Evolutionary conservation across 2,797 vertebrate species (phyloP).

Genomic region (Molossus molossus): DNA sequence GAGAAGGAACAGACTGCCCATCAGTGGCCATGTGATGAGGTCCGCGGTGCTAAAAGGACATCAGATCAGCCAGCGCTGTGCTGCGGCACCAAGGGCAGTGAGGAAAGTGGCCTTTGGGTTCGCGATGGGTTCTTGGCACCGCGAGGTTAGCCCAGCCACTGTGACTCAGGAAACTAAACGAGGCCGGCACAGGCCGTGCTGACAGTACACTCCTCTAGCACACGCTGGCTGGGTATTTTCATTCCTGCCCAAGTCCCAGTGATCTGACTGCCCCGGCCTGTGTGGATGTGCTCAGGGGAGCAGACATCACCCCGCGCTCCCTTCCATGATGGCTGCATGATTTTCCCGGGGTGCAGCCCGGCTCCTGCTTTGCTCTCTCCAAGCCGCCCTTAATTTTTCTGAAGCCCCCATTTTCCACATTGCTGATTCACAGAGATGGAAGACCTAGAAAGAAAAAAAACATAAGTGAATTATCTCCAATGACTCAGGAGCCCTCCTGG

Average conservation of each 20-base stretch:
- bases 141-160: not conserved
- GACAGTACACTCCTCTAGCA: slow-evolving; percentile 54
- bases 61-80: not conserved
- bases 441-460: not conserved
- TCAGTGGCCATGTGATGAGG: not conserved
- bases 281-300: not conserved
- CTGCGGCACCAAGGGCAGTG: not conserved
- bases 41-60: not conserved
- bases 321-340: not conserved
- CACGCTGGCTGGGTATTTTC: not conserved
- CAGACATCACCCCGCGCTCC: not conserved
- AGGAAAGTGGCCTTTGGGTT: not conserved
- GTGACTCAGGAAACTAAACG: slow-evolving; percentile 61
- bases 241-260: not conserved
- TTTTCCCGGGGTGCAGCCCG: not conserved
- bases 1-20: not conserved
- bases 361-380: slow-evolving; percentile 47
- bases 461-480: slow-evolving; percentile 7
- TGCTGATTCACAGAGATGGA: slow-evolving; percentile 63
- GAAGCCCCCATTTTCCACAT: not conserved
- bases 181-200: slow-evolving; percentile 42
- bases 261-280: not conserved
- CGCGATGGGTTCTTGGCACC: not conserved
- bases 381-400: not conserved
- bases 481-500: slow-evolving; percentile 55